Evolutionary conservation across 2,888 invertebrate species (phyloP).

Genomic region (Tetragnatha montana): DNA sequence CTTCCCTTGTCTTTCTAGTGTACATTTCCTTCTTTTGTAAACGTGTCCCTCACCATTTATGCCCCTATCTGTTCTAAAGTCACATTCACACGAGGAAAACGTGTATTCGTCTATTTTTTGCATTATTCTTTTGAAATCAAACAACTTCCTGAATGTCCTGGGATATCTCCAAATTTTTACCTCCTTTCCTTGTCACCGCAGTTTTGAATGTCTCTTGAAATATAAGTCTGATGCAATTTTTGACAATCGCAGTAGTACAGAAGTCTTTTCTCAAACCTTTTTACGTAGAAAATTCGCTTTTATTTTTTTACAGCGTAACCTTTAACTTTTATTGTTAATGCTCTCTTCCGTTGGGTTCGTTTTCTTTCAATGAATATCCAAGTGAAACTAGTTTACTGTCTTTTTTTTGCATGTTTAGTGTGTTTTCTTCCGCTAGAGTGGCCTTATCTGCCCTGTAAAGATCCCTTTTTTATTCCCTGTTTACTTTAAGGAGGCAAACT

Average conservation of each 20-base stretch:
- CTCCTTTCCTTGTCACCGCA: neutral
- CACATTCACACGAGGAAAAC: neutral
- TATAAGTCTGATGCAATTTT: neutral
- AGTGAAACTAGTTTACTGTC: neutral
- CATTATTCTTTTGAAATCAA: neutral
- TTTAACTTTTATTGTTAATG: neutral
- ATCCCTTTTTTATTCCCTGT: neutral
- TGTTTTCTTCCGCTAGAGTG: neutral
- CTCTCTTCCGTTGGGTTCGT: neutral
- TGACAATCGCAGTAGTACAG: neutral
- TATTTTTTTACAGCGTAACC: neutral
- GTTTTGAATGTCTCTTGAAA: neutral
- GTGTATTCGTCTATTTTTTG: neutral
- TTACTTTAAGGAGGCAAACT: neutral
- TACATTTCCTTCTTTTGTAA: no score
- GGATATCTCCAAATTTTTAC: neutral
- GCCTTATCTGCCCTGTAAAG: neutral
- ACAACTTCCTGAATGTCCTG: neutral
- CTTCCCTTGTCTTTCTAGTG: no score
- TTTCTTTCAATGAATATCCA: neutral
- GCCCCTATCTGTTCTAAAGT: neutral
- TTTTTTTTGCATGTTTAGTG: neutral
- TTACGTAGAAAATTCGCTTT: neutral
- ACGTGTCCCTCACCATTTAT: no score
- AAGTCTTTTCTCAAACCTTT: neutral